Evolutionary conservation across 1,140 invertebrate genomes (phyloP), one percentile per base, ranked within the genome.

Genomic region (Anastrepha ludens): DNA sequence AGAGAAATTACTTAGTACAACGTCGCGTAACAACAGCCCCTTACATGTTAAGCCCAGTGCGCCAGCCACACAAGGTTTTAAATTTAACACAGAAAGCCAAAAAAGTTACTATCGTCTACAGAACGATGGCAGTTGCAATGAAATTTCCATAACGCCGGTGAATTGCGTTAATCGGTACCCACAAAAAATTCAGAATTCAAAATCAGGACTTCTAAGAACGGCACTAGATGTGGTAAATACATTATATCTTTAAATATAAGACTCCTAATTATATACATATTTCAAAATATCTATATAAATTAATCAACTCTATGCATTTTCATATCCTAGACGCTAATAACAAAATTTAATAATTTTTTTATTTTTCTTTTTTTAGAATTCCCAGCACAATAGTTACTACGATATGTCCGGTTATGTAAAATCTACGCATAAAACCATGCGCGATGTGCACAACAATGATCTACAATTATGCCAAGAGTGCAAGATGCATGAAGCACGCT

Each of bases 381-480:
- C 60, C 6, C 59, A 44, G 11, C 64, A 67, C 9, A 87, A 87
- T 13, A 8, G 9, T 8, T 87, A 94, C n/a, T 94, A 94, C 11
- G 94, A 94, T 88, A 93, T 93, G 5, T 94, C 50, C 58, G 20
- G 41, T 44, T 87, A 74, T 85, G 88, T 58, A 60, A 47, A 50
- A 29, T 88, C 85, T 3, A 17, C 86, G 20, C 64, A 87, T 60
- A 87, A 64, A 55, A 7, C 62, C 5, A 85, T 95, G 94, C 94
- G 95, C 86, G 95, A 95, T 87, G 93, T 94, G 86, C 93, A 94
- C 50, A 93, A 93, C 47, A 94, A 93, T 88, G 94, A 95, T 88
- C 94, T 96, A 85, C 96, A 96, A 29, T 94, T 95, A 89, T 97
- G 97, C 93, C 97, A 97, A 95, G 97, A 97, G 86, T 98, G 97